These are phyloP conservation scores for Lerema accius DNA, from an alignment of 1,140 invertebrate genomes.

Conservation along the genomic window DNA sequence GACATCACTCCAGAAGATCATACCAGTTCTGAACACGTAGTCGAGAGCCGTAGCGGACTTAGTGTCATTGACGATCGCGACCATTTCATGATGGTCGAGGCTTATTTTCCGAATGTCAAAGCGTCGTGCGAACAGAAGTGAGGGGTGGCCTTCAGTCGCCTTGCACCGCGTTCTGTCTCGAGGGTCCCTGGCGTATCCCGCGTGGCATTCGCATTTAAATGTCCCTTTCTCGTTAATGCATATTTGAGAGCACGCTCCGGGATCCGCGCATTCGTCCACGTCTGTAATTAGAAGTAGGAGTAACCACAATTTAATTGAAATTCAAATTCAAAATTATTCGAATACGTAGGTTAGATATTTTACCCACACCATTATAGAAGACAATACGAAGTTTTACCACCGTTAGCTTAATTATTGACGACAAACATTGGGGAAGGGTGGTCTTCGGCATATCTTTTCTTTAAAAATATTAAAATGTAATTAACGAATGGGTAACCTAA, in stretches of 20 bases:
- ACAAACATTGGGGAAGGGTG: too few relatives aligned
- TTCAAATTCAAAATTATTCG: too few relatives aligned
- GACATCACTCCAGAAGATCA: constrained; percentile 98
- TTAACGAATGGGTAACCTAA: too few relatives aligned
- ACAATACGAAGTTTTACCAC: too few relatives aligned
- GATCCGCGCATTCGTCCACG: constrained; percentile 95
- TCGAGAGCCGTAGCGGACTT: constrained; percentile 94
- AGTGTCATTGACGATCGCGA: constrained; percentile 93
- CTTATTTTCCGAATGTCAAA: constrained; percentile 95
- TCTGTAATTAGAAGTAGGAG: constrained; percentile 84
- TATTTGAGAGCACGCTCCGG: constrained; percentile 95
- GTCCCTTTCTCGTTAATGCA: constrained; percentile 95
- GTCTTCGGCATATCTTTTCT: too few relatives aligned
- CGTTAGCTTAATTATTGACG: too few relatives aligned
- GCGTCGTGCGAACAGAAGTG: constrained; percentile 91
- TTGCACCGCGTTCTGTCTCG: constrained; percentile 92
- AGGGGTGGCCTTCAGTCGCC: constrained; percentile 93
- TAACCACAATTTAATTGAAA: neutral
- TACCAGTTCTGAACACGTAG: constrained; percentile 94
- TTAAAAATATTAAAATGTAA: too few relatives aligned
- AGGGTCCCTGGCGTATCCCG: constrained; percentile 94
- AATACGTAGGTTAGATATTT: too few relatives aligned
- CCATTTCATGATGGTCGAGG: constrained; percentile 95
- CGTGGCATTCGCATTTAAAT: constrained; percentile 96
- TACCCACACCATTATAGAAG: too few relatives aligned